Base-by-base conservation (phyloP, 2,797 vertebrate genomes). In the Basileuterus tristriatus region DNA sequence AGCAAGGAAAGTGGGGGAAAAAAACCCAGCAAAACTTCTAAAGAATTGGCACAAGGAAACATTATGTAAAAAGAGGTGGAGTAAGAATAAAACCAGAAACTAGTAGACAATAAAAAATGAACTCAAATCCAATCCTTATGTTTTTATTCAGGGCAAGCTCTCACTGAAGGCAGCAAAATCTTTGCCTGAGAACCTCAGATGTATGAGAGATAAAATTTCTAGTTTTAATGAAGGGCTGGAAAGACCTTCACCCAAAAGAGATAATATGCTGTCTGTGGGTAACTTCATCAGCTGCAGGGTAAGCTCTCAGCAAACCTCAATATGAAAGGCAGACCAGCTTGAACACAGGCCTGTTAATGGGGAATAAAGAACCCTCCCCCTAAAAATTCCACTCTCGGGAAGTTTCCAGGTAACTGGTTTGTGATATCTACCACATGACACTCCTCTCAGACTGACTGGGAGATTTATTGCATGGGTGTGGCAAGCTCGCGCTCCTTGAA, bases 401-500 rank as follows among this genome's bases (percentile, higher is more conserved):
- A 92, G 93, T 84, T 93, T 86, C 83, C 91, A 96, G 91, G 92
- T 96, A 94, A 69, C 49, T 83, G 70, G 27, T 30, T 64, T 87
- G 55, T 89, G 84, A 41, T 91, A 92, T 59, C 69, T 92, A 55
- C 65, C 74, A 62, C 36, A 50, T 56, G 85, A 88, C 80, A 82
- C 86, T 86, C 76, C 60, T 85, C 56, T 72, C 69, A 39, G 27
- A 32, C 72, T 90, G 67, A 83, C 43, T 76, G 43, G 23, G 63
- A 85, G 65, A 67, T 88, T 88, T 86, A 90, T 22, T 46, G n/a
- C 47, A 19, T 16, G 80, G 87, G 79, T 87, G 94, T 0, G 12
- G 94, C 56, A 82, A 63, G 19, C 17, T 93, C 5, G 2, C n/a
- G 41, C 50, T 91, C 56, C 80, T 70, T 82, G 24, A 53, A n/a